Evolutionary conservation across 1,140 invertebrate species (phyloP).

Genomic region (Anastatus disparis): DNA sequence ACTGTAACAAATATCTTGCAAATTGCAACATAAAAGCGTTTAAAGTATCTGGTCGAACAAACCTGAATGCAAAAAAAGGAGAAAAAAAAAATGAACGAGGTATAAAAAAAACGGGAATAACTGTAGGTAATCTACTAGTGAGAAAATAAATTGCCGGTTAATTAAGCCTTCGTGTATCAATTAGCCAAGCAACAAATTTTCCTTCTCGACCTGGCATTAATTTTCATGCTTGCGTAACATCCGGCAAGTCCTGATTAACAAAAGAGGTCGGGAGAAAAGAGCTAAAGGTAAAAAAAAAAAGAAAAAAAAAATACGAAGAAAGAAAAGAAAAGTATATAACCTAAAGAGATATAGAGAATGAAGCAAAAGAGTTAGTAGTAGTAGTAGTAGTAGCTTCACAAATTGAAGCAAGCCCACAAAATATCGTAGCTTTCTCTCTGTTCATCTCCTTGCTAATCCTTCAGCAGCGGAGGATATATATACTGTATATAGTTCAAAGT

Average conservation of each 20-base stretch:
- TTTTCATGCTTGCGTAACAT: conserved; percentile 33
- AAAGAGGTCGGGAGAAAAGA: not conserved
- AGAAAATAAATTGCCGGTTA: conserved; percentile 33
- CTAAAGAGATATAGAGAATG: no score
- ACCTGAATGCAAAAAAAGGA: not conserved
- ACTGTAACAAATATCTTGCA: no score
- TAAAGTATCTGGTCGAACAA: not conserved
- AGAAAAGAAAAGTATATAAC: no score
- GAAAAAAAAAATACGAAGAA: not conserved
- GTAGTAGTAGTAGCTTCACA: no score
- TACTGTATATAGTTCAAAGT: no score
- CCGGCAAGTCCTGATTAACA: not conserved
- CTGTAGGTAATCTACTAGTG: not conserved
- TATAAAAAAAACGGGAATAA: not conserved
- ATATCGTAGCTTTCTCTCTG: no score
- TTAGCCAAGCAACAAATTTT: conserved; percentile 37
- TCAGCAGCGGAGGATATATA: no score
- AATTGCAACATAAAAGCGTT: conserved; percentile 34
- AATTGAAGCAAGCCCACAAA: no score
- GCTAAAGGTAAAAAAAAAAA: not conserved
- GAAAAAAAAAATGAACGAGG: not conserved
- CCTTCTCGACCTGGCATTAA: conserved; percentile 19
- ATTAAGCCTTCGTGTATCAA: conserved; percentile 35
- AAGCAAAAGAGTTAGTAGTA: no score
- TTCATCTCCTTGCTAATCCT: no score